Conservation (phyloP, 30 jellyfish, hydroid and myxozoan genomes). For the Aurelia coerulea region DNA sequence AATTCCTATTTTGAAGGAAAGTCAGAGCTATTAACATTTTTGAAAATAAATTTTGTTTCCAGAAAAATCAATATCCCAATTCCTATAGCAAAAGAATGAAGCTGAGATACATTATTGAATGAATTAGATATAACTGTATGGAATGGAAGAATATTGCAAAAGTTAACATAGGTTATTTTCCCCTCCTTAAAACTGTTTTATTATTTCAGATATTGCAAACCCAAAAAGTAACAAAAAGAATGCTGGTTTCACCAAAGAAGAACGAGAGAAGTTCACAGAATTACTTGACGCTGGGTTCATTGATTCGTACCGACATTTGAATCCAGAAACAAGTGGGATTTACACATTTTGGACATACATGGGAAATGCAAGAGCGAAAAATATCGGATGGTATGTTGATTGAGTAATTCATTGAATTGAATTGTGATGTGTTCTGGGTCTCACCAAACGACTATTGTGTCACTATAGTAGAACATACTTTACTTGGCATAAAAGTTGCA, state of each 20-base stretch:
- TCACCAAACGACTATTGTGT: no score
- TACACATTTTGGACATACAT: slow-evolving; percentile 97
- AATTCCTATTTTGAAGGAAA: no score
- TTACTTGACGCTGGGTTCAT: slow-evolving; percentile 86
- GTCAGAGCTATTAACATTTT: no score
- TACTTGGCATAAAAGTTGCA: no score
- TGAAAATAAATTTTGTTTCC: not conserved
- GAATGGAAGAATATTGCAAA: no score
- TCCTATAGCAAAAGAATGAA: not conserved
- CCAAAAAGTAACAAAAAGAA: slow-evolving; percentile 91
- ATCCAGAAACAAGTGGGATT: slow-evolving; percentile 75
- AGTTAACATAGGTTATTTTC: no score
- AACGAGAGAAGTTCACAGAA: slow-evolving; percentile 83
- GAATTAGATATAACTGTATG: not conserved
- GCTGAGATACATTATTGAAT: not conserved
- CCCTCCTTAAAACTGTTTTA: no score
- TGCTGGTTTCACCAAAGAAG: slow-evolving; percentile 98
- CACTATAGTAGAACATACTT: no score
- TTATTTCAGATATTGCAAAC: slow-evolving; percentile 85
- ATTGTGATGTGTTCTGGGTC: no score
- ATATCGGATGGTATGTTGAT: slow-evolving; percentile 94
- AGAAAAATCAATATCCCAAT: not conserved
- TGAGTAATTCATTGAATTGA: no score
- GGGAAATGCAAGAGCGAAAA: slow-evolving; percentile 91
- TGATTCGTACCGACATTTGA: slow-evolving; percentile 84